These are phyloP conservation scores for Leptoclinus maculatus DNA, from an alignment of 2,797 vertebrate genomes.

Conservation along the genomic window DNA sequence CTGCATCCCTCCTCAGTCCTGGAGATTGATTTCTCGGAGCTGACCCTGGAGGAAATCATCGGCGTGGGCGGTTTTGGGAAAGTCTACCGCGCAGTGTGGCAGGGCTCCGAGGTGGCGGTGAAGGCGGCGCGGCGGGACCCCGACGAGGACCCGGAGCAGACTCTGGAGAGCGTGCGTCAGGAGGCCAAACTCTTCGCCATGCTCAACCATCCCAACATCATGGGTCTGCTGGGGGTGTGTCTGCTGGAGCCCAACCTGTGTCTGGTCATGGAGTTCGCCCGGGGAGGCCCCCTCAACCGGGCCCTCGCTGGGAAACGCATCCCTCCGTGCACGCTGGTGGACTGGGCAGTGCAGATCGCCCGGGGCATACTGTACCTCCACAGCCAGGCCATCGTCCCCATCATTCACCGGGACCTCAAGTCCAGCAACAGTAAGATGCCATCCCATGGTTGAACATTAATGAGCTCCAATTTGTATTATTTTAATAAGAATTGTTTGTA, in stretches of 20 bases:
- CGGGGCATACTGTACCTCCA: slow-evolving; percentile 96
- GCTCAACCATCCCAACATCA: slow-evolving; percentile 96
- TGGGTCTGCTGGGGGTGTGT: slow-evolving; percentile 93
- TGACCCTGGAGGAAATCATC: slow-evolving; percentile 95
- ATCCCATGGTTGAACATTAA: not conserved
- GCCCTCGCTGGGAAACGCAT: slow-evolving; percentile 95
- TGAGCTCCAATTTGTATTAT: not conserved
- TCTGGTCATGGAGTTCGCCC: slow-evolving; percentile 96
- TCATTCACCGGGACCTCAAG: slow-evolving; percentile 97
- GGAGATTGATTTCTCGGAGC: slow-evolving; percentile 94
- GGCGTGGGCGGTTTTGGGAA: slow-evolving; percentile 97
- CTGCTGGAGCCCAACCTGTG: slow-evolving; percentile 96
- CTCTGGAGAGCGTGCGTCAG: slow-evolving; percentile 95
- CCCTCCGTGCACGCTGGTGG: slow-evolving; percentile 94
- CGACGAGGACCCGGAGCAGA: slow-evolving; percentile 93
- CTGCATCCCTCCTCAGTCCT: slow-evolving; percentile 81
- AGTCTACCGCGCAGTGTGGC: slow-evolving; percentile 95
- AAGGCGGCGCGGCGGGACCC: slow-evolving; percentile 96
- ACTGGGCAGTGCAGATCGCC: slow-evolving; percentile 98
- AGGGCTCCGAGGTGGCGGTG: slow-evolving; percentile 92
- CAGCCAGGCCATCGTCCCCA: slow-evolving; percentile 93
- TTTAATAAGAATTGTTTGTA: not conserved
- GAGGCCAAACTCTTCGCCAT: slow-evolving; percentile 98
- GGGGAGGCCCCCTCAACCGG: slow-evolving; percentile 93
- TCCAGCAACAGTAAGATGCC: slow-evolving; percentile 96